Evolutionary conservation across 2,888 invertebrate genomes (phyloP).

Genomic region (Microchrysa polita): DNA sequence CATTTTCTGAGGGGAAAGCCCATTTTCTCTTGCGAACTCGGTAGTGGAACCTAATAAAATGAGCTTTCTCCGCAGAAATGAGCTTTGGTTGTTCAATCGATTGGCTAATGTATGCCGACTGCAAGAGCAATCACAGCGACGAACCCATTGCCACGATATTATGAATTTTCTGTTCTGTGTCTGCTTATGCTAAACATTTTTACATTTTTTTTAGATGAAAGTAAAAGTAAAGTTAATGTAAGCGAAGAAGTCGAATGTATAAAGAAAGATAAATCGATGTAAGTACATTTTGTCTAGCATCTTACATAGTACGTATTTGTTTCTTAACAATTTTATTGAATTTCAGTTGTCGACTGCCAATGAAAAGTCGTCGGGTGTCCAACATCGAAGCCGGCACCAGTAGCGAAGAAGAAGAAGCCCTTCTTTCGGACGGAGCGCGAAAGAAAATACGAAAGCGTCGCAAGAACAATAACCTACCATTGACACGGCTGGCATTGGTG

Average conservation of each 20-base stretch:
- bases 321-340: not conserved
- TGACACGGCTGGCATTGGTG: conserved; percentile 64
- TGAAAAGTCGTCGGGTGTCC: conserved; percentile 60
- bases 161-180: not conserved
- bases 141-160: no score
- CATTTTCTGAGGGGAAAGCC: no score
- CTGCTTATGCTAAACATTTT: conserved; percentile 1
- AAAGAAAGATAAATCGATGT: conserved; percentile 51
- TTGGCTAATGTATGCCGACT: no score
- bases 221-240: conserved; percentile 51
- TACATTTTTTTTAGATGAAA: conserved; percentile 28
- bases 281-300: conserved; percentile 37
- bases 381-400: conserved; percentile 58
- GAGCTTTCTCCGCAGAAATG: no score
- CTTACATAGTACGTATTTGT: no score
- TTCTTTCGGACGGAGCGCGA: conserved; percentile 56
- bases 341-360: conserved; percentile 47
- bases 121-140: not conserved
- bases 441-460: conserved; percentile 62
- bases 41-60: no score
- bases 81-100: no score
- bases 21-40: no score
- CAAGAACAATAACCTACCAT: conserved; percentile 59
- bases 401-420: conserved; percentile 55
- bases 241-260: conserved; percentile 48